A percentile compares a stretch with the other conserved stretches of the same genome.
Evolutionary conservation across 2,888 invertebrate species (phyloP).

Genomic region (Eumerus sabulonum): DNA sequence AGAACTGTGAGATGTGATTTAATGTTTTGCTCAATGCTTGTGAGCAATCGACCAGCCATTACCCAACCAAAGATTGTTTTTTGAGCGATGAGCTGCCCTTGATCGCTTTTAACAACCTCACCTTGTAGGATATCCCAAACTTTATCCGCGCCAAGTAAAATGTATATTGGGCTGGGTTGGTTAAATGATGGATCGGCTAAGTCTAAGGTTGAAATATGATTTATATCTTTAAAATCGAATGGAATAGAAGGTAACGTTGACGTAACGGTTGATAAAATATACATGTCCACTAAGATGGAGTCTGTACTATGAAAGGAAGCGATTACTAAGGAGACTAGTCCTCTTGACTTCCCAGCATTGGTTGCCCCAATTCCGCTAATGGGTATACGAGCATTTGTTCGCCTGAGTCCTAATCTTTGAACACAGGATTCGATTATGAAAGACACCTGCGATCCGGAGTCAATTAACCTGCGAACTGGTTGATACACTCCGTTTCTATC

Average conservation of each 20-base stretch:
- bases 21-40: not conserved
- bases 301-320: constrained; percentile 1
- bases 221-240: constrained; percentile 3
- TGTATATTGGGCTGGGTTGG: not conserved
- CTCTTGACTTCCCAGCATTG: constrained; percentile 5
- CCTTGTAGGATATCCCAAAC: constrained; percentile 7
- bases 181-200: constrained; percentile 12
- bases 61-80: constrained; percentile 16
- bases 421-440: constrained; percentile 9
- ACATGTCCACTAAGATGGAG: constrained; percentile 5
- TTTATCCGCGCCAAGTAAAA: constrained; percentile 3
- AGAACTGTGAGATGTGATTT: not conserved
- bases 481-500: constrained; percentile 5
- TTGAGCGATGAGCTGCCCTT: constrained; percentile 5
- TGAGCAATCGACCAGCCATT: not conserved
- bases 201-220: not conserved
- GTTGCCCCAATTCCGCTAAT: constrained; percentile 21
- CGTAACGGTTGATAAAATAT: constrained; percentile 8
- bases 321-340: not conserved
- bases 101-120: not conserved
- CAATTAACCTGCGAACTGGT: constrained; percentile 3
- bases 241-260: not conserved
- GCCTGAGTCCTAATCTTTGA: constrained; percentile 5
- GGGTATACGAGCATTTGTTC: constrained; percentile 7
- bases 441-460: constrained; percentile 14